Evolutionary conservation across 1,140 invertebrate genomes (phyloP).

Genomic region (Lepidurus couesii): DNA sequence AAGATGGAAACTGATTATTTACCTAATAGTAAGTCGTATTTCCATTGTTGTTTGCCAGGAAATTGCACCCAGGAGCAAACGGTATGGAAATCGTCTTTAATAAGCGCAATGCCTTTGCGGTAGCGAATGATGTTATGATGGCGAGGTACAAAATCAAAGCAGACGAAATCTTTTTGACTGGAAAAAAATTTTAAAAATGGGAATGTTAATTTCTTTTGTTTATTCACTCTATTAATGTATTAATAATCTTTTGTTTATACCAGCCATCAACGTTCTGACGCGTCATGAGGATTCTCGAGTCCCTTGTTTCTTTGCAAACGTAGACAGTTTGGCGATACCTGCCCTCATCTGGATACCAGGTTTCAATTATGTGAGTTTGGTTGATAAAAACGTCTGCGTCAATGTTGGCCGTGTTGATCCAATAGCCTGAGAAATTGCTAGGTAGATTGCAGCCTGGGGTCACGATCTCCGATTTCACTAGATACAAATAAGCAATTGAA

Average conservation of each 20-base stretch:
- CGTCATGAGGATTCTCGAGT: constrained; percentile 88
- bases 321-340: constrained; percentile 84
- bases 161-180: constrained; percentile 95
- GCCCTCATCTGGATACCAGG: constrained; percentile 84
- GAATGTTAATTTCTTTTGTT: neutral
- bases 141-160: constrained; percentile 90
- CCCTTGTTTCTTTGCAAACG: constrained; percentile 84
- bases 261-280: constrained; percentile 92
- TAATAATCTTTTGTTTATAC: constrained; percentile 47
- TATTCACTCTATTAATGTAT: neutral
- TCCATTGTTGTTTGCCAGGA: constrained; percentile 74
- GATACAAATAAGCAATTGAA: constrained; percentile 41
- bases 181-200: constrained; percentile 44
- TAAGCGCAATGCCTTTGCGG: constrained; percentile 81
- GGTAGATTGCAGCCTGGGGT: constrained; percentile 84
- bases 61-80: constrained; percentile 93
- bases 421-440: constrained; percentile 86
- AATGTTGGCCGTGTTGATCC: constrained; percentile 95
- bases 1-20: constrained; percentile 34
- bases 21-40: constrained; percentile 77
- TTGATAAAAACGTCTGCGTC: constrained; percentile 91
- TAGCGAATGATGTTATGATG: constrained; percentile 95
- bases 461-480: constrained; percentile 75
- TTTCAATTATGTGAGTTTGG: constrained; percentile 92
- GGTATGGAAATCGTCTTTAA: constrained; percentile 80